phyloP scores from a whole-genome alignment of 2,797 vertebrate genomes.

The Buphagus erythrorhynchus region DNA sequence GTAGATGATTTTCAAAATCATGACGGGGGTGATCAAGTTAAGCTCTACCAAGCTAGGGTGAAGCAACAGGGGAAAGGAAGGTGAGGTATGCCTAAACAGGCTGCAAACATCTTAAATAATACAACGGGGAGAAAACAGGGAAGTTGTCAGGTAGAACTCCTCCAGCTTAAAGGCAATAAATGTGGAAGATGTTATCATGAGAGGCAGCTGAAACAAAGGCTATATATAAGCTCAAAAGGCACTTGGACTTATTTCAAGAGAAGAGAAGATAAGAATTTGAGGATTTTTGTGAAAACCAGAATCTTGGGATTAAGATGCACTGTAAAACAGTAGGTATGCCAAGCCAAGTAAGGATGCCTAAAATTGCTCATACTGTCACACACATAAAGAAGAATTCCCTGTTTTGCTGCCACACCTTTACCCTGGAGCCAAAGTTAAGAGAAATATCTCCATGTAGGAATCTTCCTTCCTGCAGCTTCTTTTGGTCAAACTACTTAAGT shows the following conservation, averaged over 20 bases:
- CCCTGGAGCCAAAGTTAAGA: neutral
- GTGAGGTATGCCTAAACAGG: neutral
- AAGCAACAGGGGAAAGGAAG: neutral
- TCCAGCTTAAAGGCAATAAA: conserved; percentile 14
- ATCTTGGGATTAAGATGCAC: neutral
- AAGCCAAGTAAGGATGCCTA: neutral
- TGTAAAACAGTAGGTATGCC: neutral
- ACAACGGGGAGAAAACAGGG: neutral
- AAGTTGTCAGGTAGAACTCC: neutral
- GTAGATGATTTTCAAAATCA: neutral
- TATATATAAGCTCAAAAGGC: neutral
- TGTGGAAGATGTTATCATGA: conserved; percentile 24
- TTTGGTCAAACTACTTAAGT: neutral
- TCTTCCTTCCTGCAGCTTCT: neutral
- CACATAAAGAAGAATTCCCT: neutral
- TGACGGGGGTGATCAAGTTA: neutral
- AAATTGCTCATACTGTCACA: neutral
- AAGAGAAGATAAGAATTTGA: neutral
- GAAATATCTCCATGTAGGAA: neutral
- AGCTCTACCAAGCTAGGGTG: neutral
- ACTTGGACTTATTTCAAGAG: neutral
- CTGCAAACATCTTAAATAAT: neutral
- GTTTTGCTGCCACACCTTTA: neutral
- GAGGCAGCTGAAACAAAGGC: conserved; percentile 17
- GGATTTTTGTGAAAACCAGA: conserved; percentile 1